Evolutionary conservation across 2,113 vertebrate species (phyloP).

Genomic region (Arvicanthis niloticus): DNA sequence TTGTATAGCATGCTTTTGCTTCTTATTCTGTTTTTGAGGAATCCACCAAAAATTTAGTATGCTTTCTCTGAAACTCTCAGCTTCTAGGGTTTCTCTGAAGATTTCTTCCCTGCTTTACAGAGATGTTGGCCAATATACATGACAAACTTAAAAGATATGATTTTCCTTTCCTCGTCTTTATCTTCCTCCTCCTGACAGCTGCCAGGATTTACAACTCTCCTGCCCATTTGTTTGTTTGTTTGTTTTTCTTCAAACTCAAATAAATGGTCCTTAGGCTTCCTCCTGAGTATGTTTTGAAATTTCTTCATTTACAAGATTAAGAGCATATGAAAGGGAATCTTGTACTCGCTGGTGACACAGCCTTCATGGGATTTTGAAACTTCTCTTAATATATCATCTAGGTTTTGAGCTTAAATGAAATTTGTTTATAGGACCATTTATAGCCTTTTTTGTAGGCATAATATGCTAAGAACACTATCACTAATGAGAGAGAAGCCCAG

Average conservation of each 20-base stretch:
- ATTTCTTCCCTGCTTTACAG: neutral
- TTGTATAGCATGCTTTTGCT: neutral
- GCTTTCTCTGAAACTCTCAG: neutral
- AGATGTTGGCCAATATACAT: no score
- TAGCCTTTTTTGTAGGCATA: neutral
- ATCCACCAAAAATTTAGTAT: neutral
- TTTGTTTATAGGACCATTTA: constrained; percentile 6
- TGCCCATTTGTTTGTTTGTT: neutral
- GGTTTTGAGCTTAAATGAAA: neutral
- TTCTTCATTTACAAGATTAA: neutral
- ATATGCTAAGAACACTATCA: neutral
- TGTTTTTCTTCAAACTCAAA: neutral
- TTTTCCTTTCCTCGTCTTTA: neutral
- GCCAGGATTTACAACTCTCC: neutral
- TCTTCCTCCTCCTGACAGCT: neutral
- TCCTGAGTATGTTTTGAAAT: neutral
- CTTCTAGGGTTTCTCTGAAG: neutral
- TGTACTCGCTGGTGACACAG: neutral
- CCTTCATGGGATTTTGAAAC: neutral
- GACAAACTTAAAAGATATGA: neutral
- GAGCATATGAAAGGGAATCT: neutral
- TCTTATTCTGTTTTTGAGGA: neutral
- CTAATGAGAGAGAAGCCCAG: neutral
- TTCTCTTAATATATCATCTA: neutral
- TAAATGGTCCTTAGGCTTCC: neutral